phyloP scores from a whole-genome alignment of 2,797 vertebrate genomes.

The Acanthurus tractus region DNA sequence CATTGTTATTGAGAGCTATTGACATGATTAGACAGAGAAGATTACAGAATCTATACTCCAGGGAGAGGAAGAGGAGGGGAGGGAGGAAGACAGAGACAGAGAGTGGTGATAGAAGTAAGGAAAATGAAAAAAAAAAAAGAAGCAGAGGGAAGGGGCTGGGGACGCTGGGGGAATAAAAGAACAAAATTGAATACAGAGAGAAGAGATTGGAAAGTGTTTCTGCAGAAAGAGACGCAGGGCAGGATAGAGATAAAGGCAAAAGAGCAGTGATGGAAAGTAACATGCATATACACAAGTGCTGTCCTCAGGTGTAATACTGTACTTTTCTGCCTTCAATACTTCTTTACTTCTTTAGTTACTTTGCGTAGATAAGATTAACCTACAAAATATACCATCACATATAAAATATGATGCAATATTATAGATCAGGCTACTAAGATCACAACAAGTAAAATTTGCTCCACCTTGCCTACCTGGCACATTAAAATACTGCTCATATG shows the following conservation, averaged over 20 bases:
- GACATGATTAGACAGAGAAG: constrained; percentile 75
- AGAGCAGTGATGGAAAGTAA: constrained; percentile 34
- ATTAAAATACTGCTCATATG: constrained; percentile 9
- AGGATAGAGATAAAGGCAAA: constrained; percentile 54
- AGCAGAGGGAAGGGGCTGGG: constrained; percentile 51
- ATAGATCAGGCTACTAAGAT: constrained; percentile 4
- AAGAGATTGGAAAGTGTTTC: constrained; percentile 79
- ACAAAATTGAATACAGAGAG: constrained; percentile 77
- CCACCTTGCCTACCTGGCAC: background rate
- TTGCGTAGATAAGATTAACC: background rate
- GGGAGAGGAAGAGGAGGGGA: constrained; percentile 26
- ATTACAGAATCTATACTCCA: constrained; percentile 75
- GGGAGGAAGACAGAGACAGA: constrained; percentile 34
- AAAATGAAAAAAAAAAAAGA: constrained; percentile 42
- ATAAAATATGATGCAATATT: background rate
- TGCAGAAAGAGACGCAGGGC: constrained; percentile 58
- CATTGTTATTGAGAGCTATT: constrained; percentile 84
- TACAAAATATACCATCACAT: background rate
- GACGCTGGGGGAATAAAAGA: constrained; percentile 67
- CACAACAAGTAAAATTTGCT: constrained; percentile 3
- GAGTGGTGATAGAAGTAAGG: constrained; percentile 57
- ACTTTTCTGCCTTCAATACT: constrained; percentile 7
- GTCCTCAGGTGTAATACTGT: constrained; percentile 11
- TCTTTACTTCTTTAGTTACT: background rate
- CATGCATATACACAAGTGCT: constrained; percentile 56